These are phyloP conservation scores for Lomographa bimaculata DNA, from an alignment of 2,888 invertebrate species.

Conservation along the genomic window DNA sequence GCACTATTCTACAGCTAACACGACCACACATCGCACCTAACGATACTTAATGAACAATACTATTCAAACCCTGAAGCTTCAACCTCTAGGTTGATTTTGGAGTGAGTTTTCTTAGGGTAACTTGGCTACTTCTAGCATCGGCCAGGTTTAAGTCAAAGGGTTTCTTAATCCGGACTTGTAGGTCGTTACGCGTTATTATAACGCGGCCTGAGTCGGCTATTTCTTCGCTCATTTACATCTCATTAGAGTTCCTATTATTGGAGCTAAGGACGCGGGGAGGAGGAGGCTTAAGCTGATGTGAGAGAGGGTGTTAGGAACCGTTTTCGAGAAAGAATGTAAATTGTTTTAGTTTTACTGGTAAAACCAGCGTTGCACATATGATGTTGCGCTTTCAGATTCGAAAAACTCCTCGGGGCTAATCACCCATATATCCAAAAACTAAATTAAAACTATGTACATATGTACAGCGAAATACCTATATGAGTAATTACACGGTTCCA, in stretches of 20 bases:
- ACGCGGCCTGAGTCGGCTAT: slow-evolving; percentile 76
- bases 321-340: slow-evolving; percentile 2
- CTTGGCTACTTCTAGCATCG: slow-evolving; percentile 63
- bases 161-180: slow-evolving; percentile 84
- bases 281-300: slow-evolving; percentile 32
- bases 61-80: slow-evolving; percentile 42
- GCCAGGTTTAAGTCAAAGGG: slow-evolving; percentile 79
- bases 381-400: too few species aligned
- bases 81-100: slow-evolving; percentile 42
- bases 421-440: too few species aligned
- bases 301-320: background rate
- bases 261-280: slow-evolving; percentile 52
- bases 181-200: slow-evolving; percentile 84
- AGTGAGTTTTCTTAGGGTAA: slow-evolving; percentile 35
- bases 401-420: too few species aligned
- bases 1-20: slow-evolving; percentile 76
- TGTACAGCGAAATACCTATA: too few species aligned
- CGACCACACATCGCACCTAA: slow-evolving; percentile 70
- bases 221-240: slow-evolving; percentile 84
- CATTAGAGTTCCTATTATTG: slow-evolving; percentile 80
- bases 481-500: too few species aligned
- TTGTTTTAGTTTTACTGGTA: too few species aligned
- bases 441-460: too few species aligned
- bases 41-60: slow-evolving; percentile 35
- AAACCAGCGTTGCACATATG: too few species aligned